Evolutionary conservation across 1,140 invertebrate genomes (phyloP).

Genomic region (Atta texana): DNA sequence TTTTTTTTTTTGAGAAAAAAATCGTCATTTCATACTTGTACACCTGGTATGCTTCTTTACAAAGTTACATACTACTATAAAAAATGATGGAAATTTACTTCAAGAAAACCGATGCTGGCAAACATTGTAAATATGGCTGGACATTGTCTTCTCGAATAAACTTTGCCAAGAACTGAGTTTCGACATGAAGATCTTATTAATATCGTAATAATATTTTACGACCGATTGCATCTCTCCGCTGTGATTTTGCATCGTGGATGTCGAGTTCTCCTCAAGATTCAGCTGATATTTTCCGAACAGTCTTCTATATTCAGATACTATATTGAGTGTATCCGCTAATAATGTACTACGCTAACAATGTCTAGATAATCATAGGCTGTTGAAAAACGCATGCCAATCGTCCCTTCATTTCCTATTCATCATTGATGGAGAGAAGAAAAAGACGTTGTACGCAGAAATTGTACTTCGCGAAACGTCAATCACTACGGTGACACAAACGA

Average conservation of each 20-base stretch:
- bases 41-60: no score
- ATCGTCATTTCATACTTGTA: no score
- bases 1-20: no score
- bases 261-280: neutral
- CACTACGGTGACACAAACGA: neutral
- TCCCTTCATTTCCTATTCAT: neutral
- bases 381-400: neutral
- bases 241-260: neutral
- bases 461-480: neutral
- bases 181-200: conserved; percentile 34
- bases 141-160: conserved; percentile 16
- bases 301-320: neutral
- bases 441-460: neutral
- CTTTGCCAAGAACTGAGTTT: conserved; percentile 36
- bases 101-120: conserved; percentile 20
- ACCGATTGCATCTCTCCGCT: conserved; percentile 3
- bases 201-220: conserved; percentile 19
- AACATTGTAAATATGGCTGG: neutral
- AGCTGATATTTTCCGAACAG: neutral
- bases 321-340: conserved; percentile 1
- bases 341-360: neutral
- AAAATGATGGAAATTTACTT: neutral
- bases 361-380: conserved; percentile 5
- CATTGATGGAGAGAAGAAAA: neutral
- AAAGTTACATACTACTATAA: neutral